These are phyloP conservation scores for Marcusenius ussheri DNA, from an alignment of 2,113 vertebrate species.

Conservation along the genomic window DNA sequence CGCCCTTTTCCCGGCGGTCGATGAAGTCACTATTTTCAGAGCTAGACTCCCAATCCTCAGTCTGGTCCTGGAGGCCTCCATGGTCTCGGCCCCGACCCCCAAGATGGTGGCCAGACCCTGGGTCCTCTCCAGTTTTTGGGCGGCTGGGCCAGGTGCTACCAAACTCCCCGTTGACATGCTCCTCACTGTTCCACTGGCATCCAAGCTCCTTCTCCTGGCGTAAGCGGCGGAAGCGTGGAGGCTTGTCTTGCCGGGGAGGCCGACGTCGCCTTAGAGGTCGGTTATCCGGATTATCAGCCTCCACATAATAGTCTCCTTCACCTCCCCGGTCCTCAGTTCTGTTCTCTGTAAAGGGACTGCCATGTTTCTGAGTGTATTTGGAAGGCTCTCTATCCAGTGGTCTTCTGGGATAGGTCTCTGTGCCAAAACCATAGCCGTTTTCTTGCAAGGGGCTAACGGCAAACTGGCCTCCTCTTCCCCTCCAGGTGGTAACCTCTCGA, in stretches of 20 bases:
- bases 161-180: slow-evolving; percentile 67
- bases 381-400: slow-evolving; percentile 66
- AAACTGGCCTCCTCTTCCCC: slow-evolving; percentile 62
- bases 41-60: slow-evolving; percentile 91
- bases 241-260: slow-evolving; percentile 92
- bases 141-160: slow-evolving; percentile 71
- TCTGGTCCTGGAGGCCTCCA: slow-evolving; percentile 63
- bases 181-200: slow-evolving; percentile 78
- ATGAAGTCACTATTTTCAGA: slow-evolving; percentile 93
- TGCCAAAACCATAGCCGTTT: slow-evolving; percentile 59
- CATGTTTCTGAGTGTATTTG: slow-evolving; percentile 70
- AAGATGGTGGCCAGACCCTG: slow-evolving; percentile 51
- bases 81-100: slow-evolving; percentile 58
- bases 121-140: slow-evolving; percentile 68
- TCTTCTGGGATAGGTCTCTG: slow-evolving; percentile 65
- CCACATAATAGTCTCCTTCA: slow-evolving; percentile 73
- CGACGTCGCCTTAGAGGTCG: slow-evolving; percentile 78
- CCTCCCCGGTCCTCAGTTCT: slow-evolving; percentile 68
- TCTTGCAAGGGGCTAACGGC: slow-evolving; percentile 66
- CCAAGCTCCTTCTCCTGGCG: slow-evolving; percentile 75
- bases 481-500: slow-evolving; percentile 77
- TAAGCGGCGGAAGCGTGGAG: slow-evolving; percentile 84
- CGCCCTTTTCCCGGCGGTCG: slow-evolving; percentile 75
- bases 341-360: slow-evolving; percentile 64
- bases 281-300: slow-evolving; percentile 75